These are phyloP conservation scores for Neodiprion lecontei DNA, from an alignment of 1,140 invertebrate genomes.

Conservation along the genomic window DNA sequence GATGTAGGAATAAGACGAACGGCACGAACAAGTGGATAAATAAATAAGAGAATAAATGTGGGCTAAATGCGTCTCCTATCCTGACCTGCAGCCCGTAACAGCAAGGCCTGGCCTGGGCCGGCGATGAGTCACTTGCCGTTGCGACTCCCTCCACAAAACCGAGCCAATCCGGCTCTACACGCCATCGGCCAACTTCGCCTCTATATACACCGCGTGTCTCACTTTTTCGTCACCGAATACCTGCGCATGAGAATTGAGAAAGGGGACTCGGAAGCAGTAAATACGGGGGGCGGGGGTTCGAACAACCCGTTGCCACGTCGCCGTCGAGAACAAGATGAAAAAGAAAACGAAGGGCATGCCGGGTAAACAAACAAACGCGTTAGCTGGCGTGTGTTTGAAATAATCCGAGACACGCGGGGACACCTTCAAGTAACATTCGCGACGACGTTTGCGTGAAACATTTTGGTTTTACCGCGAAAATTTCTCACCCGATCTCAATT, in stretches of 20 bases:
- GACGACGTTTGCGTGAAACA: too few species aligned
- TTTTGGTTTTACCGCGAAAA: too few species aligned
- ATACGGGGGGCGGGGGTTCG: too few species aligned
- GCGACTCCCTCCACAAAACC: slow-evolving; percentile 15
- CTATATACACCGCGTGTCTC: background rate
- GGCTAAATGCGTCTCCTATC: slow-evolving; percentile 46
- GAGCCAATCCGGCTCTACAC: background rate
- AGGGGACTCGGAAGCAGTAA: too few species aligned
- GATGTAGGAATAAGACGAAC: background rate
- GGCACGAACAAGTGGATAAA: slow-evolving; percentile 21
- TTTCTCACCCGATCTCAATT: too few species aligned
- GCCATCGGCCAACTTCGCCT: background rate
- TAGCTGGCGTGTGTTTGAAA: too few species aligned
- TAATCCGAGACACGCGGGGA: too few species aligned
- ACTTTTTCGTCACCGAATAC: background rate
- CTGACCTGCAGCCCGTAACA: slow-evolving; percentile 14
- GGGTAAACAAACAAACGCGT: too few species aligned
- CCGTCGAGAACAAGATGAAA: too few species aligned
- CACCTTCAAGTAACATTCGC: too few species aligned
- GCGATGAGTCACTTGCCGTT: slow-evolving; percentile 47
- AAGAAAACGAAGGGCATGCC: too few species aligned
- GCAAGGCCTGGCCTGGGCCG: slow-evolving; percentile 42
- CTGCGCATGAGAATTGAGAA: background rate
- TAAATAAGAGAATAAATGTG: slow-evolving; percentile 46
- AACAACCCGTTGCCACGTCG: too few species aligned